Evolutionary conservation across 1,140 invertebrate genomes (phyloP).

Genomic region (Epicauta chinensis): DNA sequence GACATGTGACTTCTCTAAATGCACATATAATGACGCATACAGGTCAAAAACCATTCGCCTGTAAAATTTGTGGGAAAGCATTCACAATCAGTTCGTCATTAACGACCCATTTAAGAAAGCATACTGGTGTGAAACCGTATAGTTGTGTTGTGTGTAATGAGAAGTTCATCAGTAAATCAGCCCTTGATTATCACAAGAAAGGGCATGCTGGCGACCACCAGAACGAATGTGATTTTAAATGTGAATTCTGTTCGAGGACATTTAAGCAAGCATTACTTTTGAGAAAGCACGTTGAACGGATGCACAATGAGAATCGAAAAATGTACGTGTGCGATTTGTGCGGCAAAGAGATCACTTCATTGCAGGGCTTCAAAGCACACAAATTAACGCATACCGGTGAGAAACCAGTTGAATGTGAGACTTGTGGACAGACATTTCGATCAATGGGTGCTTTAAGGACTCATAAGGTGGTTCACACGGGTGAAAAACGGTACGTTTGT

Average conservation of each 20-base stretch:
- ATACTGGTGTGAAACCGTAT: slow-evolving; percentile 1
- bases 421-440: slow-evolving; percentile 48
- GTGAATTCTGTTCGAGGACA: slow-evolving; percentile 58
- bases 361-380: too few relatives aligned
- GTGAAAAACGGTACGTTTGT: slow-evolving; percentile 56
- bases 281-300: slow-evolving; percentile 51
- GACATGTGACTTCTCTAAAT: slow-evolving; percentile 20
- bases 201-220: slow-evolving; percentile 52
- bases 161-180: too few relatives aligned
- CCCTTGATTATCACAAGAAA: slow-evolving; percentile 31
- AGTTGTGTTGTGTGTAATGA: too few relatives aligned
- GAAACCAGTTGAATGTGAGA: slow-evolving; percentile 46
- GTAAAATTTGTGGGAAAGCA: slow-evolving; percentile 60
- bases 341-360: slow-evolving; percentile 61
- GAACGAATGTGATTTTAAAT: slow-evolving; percentile 52
- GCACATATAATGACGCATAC: slow-evolving; percentile 54
- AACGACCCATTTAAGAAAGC: slow-evolving; percentile 53
- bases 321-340: slow-evolving; percentile 64
- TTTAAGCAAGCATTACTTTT: slow-evolving; percentile 59
- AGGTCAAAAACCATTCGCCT: slow-evolving; percentile 56
- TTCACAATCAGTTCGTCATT: slow-evolving; percentile 72
- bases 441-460: slow-evolving; percentile 49
- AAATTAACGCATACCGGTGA: too few relatives aligned
- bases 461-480: slow-evolving; percentile 51
- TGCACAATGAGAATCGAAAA: slow-evolving; percentile 57